phyloP scores from a whole-genome alignment of 1,140 invertebrate genomes.

The Aporrectodea caliginosa region DNA sequence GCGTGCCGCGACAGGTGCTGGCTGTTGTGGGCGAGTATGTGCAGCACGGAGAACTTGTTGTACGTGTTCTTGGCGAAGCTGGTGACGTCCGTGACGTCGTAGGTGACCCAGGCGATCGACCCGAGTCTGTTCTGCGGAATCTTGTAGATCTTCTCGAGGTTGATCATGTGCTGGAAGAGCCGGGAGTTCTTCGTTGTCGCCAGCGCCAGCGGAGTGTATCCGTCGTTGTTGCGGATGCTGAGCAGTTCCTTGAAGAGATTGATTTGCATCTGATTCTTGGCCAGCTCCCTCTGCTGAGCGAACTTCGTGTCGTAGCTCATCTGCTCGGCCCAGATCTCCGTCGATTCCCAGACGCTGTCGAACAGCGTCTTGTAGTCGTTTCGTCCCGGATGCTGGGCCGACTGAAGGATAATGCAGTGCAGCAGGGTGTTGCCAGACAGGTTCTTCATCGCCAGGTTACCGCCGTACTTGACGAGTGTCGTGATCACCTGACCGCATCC shows the following conservation, averaged over 20 bases:
- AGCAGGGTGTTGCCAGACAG: constrained; percentile 6
- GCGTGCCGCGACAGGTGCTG: neutral
- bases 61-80: constrained; percentile 15
- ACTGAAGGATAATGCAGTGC: neutral
- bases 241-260: constrained; percentile 1
- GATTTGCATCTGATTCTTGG: neutral
- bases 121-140: constrained; percentile 20
- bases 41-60: constrained; percentile 27
- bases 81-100: constrained; percentile 21
- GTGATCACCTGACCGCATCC: neutral
- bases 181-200: neutral
- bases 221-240: constrained; percentile 6
- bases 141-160: constrained; percentile 26
- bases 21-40: constrained; percentile 17
- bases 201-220: constrained; percentile 10
- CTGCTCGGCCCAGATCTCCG: neutral
- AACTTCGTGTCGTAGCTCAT: neutral
- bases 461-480: constrained; percentile 13
- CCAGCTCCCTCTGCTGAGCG: neutral
- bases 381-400: neutral
- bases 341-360: constrained; percentile 9
- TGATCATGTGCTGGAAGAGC: constrained; percentile 12
- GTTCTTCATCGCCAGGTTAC: constrained; percentile 1
- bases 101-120: constrained; percentile 24
- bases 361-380: neutral